Conservation (phyloP, 2,113 vertebrate genomes). For the Mirounga angustirostris region DNA sequence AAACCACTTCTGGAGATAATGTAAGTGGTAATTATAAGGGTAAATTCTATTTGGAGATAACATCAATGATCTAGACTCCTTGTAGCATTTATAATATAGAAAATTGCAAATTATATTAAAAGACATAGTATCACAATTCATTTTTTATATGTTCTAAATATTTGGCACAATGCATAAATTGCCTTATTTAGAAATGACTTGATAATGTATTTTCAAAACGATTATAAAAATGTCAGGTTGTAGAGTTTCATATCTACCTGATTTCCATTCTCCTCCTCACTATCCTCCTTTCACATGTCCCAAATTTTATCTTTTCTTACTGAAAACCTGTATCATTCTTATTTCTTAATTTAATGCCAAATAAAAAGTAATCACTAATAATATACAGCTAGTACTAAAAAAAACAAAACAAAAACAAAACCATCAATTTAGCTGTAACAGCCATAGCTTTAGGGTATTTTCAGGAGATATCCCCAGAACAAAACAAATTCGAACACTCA, state of each 20-base stretch:
- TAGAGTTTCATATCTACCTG: conserved; percentile 19
- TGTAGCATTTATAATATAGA: conserved; percentile 36
- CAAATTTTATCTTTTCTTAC: conserved; percentile 43
- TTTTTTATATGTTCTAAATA: conserved; percentile 41
- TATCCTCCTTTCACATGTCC: not conserved
- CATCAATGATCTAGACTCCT: conserved; percentile 16
- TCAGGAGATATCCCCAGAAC: conserved; percentile 33
- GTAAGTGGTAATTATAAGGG: not conserved
- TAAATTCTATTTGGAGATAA: not conserved
- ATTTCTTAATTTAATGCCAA: conserved; percentile 51
- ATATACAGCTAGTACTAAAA: not conserved
- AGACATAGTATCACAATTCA: conserved; percentile 38
- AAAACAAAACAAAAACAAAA: not conserved
- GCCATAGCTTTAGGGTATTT: not conserved
- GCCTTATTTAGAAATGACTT: conserved; percentile 50
- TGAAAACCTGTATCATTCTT: conserved; percentile 20
- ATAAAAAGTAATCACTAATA: conserved; percentile 47
- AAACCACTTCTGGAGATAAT: conserved; percentile 21
- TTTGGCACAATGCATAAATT: conserved; percentile 60
- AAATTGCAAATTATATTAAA: conserved; percentile 50
- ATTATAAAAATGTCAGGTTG: not conserved
- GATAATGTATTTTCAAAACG: conserved; percentile 55
- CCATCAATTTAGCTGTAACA: conserved; percentile 42
- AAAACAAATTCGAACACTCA: conserved; percentile 60
- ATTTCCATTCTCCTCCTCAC: not conserved